phyloP scores from a whole-genome alignment of 1,140 invertebrate species.

The Cotesia vestalis region DNA sequence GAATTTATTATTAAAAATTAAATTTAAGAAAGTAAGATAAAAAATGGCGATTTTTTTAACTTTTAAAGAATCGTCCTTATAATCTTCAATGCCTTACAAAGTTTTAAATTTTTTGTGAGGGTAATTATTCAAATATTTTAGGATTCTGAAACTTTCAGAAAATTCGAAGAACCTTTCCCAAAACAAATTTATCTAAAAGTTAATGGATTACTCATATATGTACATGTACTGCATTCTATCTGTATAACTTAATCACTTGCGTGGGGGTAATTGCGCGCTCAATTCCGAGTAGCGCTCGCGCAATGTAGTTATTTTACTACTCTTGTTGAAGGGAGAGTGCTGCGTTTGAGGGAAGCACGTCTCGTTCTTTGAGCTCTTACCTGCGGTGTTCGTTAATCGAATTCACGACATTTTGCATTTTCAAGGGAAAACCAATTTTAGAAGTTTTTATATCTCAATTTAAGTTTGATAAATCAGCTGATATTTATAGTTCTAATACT shows the following conservation, averaged over 20 bases:
- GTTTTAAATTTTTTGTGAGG: too few relatives aligned
- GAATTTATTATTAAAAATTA: too few relatives aligned
- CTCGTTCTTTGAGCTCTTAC: constrained; percentile 34
- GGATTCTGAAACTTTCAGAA: too few relatives aligned
- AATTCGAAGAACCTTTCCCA: too few relatives aligned
- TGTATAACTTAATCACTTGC: constrained; percentile 24
- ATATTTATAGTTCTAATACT: not conserved
- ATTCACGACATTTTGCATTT: constrained; percentile 14
- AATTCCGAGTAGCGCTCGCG: constrained; percentile 55
- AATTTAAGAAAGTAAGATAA: too few relatives aligned
- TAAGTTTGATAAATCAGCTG: not conserved
- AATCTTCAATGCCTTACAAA: too few relatives aligned
- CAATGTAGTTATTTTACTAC: constrained; percentile 60
- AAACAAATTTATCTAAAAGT: too few relatives aligned
- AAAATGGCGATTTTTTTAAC: too few relatives aligned
- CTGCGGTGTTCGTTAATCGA: constrained; percentile 32
- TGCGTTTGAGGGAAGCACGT: constrained; percentile 51
- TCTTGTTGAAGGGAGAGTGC: constrained; percentile 58
- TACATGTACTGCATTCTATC: not conserved
- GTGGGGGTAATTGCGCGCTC: constrained; percentile 56
- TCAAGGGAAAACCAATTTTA: constrained; percentile 12
- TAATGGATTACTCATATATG: too few relatives aligned
- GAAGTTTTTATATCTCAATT: not conserved
- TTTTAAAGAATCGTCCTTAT: too few relatives aligned
- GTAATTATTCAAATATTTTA: too few relatives aligned